Evolutionary conservation across 2,113 vertebrate genomes (phyloP).

Genomic region (Phocoena phocoena): DNA sequence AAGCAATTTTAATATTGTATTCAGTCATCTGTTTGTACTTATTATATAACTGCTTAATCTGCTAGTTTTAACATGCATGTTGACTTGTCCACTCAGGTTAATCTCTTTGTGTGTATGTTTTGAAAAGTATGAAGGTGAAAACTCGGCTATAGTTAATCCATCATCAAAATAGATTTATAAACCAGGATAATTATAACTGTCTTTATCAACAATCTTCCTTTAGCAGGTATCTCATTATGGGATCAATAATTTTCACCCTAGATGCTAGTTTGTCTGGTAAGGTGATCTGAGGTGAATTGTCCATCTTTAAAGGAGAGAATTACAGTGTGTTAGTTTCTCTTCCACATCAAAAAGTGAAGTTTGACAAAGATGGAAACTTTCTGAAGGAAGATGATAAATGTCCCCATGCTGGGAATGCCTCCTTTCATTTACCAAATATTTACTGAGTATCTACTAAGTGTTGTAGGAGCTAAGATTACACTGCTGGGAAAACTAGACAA

Average conservation of each 20-base stretch:
- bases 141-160: background rate
- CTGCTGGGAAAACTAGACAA: background rate
- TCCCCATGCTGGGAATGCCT: background rate
- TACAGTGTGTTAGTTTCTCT: background rate
- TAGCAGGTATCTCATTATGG: slow-evolving; percentile 6
- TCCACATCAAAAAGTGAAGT: background rate
- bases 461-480: background rate
- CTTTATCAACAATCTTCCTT: slow-evolving; percentile 34
- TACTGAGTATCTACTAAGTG: background rate
- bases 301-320: background rate
- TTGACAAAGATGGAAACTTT: background rate
- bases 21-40: background rate
- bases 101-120: slow-evolving; percentile 30
- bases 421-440: background rate
- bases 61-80: slow-evolving; percentile 9
- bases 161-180: slow-evolving; percentile 45
- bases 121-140: slow-evolving; percentile 36
- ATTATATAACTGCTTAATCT: slow-evolving; percentile 12
- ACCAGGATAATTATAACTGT: background rate
- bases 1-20: background rate
- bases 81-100: slow-evolving; percentile 26
- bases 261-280: background rate
- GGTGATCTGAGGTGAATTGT: background rate
- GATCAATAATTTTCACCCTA: slow-evolving; percentile 40
- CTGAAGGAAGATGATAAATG: background rate